Percentiles rank a stretch among this genome's conserved stretches.
phyloP scores from a whole-genome alignment of 1,140 invertebrate genomes.

The Pseudachorutes palmiensis region DNA sequence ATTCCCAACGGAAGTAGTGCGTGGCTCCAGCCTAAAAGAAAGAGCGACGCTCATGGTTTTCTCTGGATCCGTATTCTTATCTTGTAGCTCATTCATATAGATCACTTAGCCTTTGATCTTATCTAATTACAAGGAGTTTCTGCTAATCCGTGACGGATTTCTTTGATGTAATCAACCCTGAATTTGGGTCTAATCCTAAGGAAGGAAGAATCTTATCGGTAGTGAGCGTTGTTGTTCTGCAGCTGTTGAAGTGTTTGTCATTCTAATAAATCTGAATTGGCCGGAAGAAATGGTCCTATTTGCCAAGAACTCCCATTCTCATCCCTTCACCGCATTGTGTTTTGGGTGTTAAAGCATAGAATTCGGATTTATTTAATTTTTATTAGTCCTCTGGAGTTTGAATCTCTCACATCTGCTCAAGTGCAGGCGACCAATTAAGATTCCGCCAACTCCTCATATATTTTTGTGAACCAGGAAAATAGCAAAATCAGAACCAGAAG shows the following conservation, averaged over 20 bases:
- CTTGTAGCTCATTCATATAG: not conserved
- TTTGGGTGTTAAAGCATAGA: conserved; percentile 10
- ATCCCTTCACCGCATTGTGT: not conserved
- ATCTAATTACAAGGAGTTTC: no score
- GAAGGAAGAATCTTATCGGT: not conserved
- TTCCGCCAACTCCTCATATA: not conserved
- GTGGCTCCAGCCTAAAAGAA: no score
- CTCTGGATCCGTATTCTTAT: not conserved
- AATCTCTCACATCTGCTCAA: not conserved
- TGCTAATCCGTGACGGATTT: not conserved
- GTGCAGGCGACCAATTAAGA: not conserved
- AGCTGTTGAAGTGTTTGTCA: conserved; percentile 9
- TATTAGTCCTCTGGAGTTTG: not conserved
- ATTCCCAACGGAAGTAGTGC: no score
- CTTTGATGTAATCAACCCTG: not conserved
- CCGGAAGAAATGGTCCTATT: not conserved
- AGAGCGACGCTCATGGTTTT: no score
- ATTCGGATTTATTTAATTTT: conserved; percentile 13
- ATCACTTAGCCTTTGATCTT: not conserved
- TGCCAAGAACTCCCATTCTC: conserved; percentile 12
- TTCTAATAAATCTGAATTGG: conserved; percentile 6
- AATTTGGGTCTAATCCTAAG: not conserved
- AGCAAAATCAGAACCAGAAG: no score
- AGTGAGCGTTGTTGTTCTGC: not conserved
- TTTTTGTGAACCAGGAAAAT: no score